These are phyloP conservation scores for Aldabrachelys gigantea DNA, from an alignment of 2,113 vertebrate genomes.

Conservation along the genomic window DNA sequence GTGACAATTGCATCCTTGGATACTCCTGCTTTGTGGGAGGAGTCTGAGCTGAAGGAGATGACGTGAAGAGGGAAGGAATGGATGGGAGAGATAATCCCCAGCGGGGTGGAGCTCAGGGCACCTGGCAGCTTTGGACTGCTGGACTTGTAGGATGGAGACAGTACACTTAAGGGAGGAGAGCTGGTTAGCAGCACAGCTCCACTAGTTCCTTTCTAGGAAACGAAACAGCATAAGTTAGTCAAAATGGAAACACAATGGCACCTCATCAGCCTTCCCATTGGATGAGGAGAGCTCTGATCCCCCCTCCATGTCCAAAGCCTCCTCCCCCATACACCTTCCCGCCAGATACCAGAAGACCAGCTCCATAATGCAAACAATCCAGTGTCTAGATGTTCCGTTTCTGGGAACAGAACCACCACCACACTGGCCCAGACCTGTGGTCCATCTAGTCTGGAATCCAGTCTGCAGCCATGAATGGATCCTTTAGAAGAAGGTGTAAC, in stretches of 20 bases:
- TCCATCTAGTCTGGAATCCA: not conserved
- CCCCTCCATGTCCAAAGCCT: not conserved
- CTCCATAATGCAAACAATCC: not conserved
- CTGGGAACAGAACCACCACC: not conserved
- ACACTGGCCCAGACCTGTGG: fast-evolving
- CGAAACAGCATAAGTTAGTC: conserved; percentile 40
- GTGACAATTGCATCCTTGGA: conserved; percentile 86
- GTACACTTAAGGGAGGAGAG: conserved; percentile 81
- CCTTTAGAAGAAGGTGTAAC: not conserved
- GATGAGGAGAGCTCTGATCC: not conserved
- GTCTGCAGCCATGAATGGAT: not conserved
- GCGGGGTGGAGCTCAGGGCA: conserved; percentile 74
- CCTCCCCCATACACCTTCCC: not conserved
- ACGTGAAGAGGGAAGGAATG: conserved; percentile 82
- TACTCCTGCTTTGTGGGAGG: conserved; percentile 76
- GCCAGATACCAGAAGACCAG: not conserved
- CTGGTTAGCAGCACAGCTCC: conserved; percentile 82
- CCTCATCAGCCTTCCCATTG: not conserved
- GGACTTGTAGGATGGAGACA: conserved; percentile 83
- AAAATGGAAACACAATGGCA: conserved; percentile 15
- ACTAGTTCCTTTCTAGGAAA: conserved; percentile 81
- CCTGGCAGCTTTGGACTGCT: conserved; percentile 80
- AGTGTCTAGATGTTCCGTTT: not conserved
- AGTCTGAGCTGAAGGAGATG: conserved; percentile 82
- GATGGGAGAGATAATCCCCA: conserved; percentile 81